Percentiles rank a stretch among this genome's conserved stretches.
phyloP scores from a whole-genome alignment of 2,888 invertebrate species.

The Chaetogeoica ovagalla region DNA sequence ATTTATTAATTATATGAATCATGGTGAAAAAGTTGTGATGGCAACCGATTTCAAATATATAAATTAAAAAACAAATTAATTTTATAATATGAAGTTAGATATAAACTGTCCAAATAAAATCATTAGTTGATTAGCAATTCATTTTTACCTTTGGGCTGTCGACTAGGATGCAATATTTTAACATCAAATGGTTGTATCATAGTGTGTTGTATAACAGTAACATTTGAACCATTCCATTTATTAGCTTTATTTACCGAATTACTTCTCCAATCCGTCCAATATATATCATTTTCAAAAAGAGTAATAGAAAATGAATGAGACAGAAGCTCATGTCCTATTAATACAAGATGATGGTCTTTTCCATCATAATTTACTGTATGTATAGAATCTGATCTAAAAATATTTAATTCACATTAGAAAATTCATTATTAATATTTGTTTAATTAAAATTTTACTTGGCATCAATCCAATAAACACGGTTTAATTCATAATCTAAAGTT shows the following conservation, averaged over 20 bases:
- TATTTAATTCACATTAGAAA: slow-evolving; percentile 5
- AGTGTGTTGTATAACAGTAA: slow-evolving; percentile 77
- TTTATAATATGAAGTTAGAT: too few species aligned
- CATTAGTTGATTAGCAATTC: not conserved
- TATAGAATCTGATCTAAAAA: slow-evolving; percentile 76
- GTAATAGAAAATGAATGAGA: slow-evolving; percentile 89
- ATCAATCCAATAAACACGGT: slow-evolving; percentile 82
- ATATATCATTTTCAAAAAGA: slow-evolving; percentile 82
- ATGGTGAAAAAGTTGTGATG: too few species aligned
- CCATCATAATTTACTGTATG: slow-evolving; percentile 84
- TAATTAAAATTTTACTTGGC: slow-evolving; percentile 63
- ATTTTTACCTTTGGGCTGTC: slow-evolving; percentile 67
- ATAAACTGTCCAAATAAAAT: not conserved
- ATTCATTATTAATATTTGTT: not conserved
- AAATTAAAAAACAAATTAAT: not conserved
- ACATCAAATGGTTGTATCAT: slow-evolving; percentile 89
- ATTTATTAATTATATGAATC: too few species aligned
- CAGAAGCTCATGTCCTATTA: slow-evolving; percentile 73
- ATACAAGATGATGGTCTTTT: slow-evolving; percentile 69
- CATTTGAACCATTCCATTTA: slow-evolving; percentile 82
- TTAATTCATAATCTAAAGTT: slow-evolving; percentile 74
- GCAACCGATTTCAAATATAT: not conserved
- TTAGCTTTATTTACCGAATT: slow-evolving; percentile 84
- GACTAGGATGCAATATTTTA: slow-evolving; percentile 76
- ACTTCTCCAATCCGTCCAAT: slow-evolving; percentile 93